These are phyloP conservation scores for Mormyrops attenuatus DNA, from an alignment of 2,797 vertebrate species.

Conservation along the genomic window DNA sequence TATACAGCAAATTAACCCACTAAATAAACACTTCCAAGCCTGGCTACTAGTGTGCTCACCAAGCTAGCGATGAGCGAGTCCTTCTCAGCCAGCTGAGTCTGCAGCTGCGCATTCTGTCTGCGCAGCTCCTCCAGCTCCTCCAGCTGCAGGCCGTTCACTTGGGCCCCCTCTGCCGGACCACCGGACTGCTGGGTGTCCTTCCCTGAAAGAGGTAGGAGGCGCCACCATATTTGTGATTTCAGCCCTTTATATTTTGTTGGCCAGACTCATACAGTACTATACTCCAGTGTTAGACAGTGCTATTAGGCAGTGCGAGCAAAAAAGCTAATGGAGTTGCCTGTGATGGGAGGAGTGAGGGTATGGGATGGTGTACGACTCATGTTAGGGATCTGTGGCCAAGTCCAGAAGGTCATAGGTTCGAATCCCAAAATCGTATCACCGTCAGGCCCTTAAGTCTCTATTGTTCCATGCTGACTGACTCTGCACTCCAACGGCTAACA, in stretches of 20 bases:
- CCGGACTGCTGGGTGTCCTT: slow-evolving; percentile 76
- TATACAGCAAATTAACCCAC: not conserved
- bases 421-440: not conserved
- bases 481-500: not conserved
- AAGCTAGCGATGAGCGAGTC: slow-evolving; percentile 72
- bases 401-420: not conserved
- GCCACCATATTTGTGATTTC: not conserved
- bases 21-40: not conserved
- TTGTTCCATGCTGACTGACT: not conserved
- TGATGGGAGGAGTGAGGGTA: not conserved
- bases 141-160: slow-evolving; percentile 83
- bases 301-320: not conserved
- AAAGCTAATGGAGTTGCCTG: not conserved
- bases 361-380: not conserved
- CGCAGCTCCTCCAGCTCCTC: slow-evolving; percentile 86
- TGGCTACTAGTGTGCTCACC: slow-evolving; percentile 53
- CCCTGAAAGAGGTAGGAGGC: slow-evolving; percentile 52
- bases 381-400: not conserved
- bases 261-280: not conserved
- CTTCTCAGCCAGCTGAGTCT: slow-evolving; percentile 77
- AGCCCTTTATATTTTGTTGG: not conserved
- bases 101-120: slow-evolving; percentile 67
- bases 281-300: not conserved
- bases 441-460: not conserved
- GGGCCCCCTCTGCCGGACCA: slow-evolving; percentile 59